These are phyloP conservation scores for Choloepus didactylus DNA, from an alignment of 2,797 vertebrate genomes.

Conservation along the genomic window DNA sequence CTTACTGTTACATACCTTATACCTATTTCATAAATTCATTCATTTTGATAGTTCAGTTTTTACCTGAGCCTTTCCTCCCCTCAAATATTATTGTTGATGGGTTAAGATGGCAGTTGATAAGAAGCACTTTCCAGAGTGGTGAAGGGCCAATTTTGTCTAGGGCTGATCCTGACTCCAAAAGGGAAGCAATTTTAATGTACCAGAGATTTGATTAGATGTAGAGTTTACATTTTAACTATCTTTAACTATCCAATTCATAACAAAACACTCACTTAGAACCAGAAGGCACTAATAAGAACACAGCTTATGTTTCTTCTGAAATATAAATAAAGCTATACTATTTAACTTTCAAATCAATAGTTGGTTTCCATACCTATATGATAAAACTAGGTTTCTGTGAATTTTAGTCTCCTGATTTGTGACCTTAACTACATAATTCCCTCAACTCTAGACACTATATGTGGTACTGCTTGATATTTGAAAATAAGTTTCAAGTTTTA, in stretches of 20 bases:
- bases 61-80: not conserved
- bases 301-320: constrained; percentile 31
- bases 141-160: not conserved
- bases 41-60: not conserved
- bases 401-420: constrained; percentile 4
- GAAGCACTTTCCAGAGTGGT: not conserved
- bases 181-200: not conserved
- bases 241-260: not conserved
- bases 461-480: not conserved
- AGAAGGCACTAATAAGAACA: not conserved
- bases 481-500: not conserved
- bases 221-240: not conserved
- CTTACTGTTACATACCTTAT: not conserved
- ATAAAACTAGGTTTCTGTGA: not conserved
- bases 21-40: not conserved
- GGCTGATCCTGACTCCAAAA: not conserved
- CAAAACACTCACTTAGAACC: constrained; percentile 35
- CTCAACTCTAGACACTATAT: not conserved
- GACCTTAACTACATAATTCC: not conserved
- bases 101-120: not conserved
- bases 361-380: not conserved
- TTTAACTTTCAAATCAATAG: constrained; percentile 12
- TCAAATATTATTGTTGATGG: not conserved
- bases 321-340: constrained; percentile 17
- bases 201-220: not conserved